A percentile compares a stretch with the other conserved stretches of the same genome.
These are phyloP conservation scores for Callyntrura guangdongensis DNA, from an alignment of 2,888 invertebrate species.

Conservation along the genomic window DNA sequence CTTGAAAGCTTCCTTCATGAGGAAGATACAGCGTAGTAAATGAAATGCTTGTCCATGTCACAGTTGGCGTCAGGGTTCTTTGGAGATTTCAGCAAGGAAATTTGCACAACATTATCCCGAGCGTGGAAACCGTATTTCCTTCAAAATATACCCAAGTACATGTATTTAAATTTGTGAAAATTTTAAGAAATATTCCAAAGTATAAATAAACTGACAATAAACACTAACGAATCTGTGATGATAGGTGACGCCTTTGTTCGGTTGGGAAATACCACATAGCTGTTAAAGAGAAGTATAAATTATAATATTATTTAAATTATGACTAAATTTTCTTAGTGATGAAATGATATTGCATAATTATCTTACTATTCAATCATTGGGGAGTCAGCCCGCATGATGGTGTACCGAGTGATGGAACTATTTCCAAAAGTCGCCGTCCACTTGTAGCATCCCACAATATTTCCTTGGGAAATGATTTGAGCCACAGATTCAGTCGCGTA, in stretches of 20 bases:
- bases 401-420: slow-evolving; percentile 85
- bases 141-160: no score
- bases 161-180: no score
- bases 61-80: slow-evolving; percentile 87
- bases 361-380: slow-evolving; percentile 86
- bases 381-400: slow-evolving; percentile 86
- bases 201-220: no score
- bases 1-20: slow-evolving; percentile 86
- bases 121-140: slow-evolving; percentile 87
- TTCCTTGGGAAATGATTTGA: slow-evolving; percentile 40
- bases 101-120: slow-evolving; percentile 86
- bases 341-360: no score
- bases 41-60: slow-evolving; percentile 87
- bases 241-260: slow-evolving; percentile 86
- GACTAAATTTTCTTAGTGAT: no score
- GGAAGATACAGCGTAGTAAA: slow-evolving; percentile 87
- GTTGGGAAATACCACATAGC: slow-evolving; percentile 87
- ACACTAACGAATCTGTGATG: no score
- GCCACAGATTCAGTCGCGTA: slow-evolving; percentile 22
- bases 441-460: slow-evolving; percentile 79
- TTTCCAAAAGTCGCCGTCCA: slow-evolving; percentile 78
- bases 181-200: not conserved
- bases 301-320: no score
- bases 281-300: no score
- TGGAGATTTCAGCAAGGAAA: slow-evolving; percentile 87